Conservation (phyloP, 1,140 invertebrate genomes). For the Cardiocondyla obscurior region DNA sequence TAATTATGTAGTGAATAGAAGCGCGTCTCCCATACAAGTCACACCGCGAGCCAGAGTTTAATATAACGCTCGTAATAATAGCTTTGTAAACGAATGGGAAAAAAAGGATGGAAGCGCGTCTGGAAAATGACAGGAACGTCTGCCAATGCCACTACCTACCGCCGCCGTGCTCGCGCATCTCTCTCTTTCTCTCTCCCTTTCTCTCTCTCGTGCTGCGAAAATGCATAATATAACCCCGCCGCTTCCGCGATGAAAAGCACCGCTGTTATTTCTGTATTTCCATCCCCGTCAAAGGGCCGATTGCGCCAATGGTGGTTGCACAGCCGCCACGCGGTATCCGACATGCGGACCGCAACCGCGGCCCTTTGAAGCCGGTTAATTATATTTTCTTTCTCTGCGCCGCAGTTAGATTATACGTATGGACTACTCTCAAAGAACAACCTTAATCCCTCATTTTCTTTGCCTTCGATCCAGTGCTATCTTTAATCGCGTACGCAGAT, state of each 20-base stretch:
- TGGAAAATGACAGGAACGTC: constrained; percentile 47
- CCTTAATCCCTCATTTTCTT: constrained; percentile 10
- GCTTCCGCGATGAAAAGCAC: constrained; percentile 51
- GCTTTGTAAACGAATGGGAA: constrained; percentile 47
- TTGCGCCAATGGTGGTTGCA: constrained; percentile 41
- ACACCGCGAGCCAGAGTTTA: constrained; percentile 58
- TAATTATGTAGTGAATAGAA: constrained; percentile 71
- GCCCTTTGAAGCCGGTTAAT: constrained; percentile 46
- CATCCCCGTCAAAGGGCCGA: constrained; percentile 54
- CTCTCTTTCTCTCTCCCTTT: background rate
- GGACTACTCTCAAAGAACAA: background rate
- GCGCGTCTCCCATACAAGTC: constrained; percentile 59
- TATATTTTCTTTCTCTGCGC: constrained; percentile 54
- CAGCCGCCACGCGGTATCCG: constrained; percentile 37
- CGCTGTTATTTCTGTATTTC: constrained; percentile 55
- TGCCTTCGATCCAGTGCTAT: background rate
- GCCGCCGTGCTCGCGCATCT: background rate
- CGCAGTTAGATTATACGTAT: constrained; percentile 18
- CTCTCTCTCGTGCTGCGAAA: constrained; percentile 13
- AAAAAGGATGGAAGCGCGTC: constrained; percentile 57
- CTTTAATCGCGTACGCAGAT: background rate
- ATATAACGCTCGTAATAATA: constrained; percentile 64
- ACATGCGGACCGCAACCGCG: constrained; percentile 24
- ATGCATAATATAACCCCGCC: constrained; percentile 55
- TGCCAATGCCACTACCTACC: constrained; percentile 40